Evolutionary conservation across 2,888 invertebrate species (phyloP), one percentile per base, ranked within the genome.

Genomic region (Mycogona germanica): DNA sequence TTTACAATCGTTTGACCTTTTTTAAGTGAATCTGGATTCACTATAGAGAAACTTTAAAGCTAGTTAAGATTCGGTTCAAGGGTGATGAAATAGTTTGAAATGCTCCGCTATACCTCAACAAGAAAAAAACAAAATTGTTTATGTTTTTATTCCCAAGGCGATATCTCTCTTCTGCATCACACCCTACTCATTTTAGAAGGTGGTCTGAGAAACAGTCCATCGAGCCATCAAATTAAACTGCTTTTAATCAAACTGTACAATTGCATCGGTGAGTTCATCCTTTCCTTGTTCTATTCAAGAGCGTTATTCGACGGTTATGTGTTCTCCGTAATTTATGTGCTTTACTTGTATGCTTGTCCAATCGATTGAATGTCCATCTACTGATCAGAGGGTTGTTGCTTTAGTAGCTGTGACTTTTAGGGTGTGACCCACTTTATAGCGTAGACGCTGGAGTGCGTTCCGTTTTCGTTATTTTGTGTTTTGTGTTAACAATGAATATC

Each of bases 171-270:
- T n/a, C 30, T 47, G 62, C 12, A 6, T 37, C 25, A 25, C 21
- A 25, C 38, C 12, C 25, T 53, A n/a, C 29, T 52, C 2, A 23
- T 32, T 30, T 70, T 91, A 57, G 86, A 89, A 64, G 75, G 79
- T 65, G 80, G 83, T 30, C 73, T 87, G 28, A 75, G 78, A 48
- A 76, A 79, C 62, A 91, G 89, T 63, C 85, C 87, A 0, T 81
- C 87, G 60, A 93, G 91, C 73, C 89, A 87, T 69, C 88, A 92
- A 67, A 79, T 85, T 14, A 93, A 93, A 70, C 73, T 95, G 61
- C 72, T 93, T 41, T 77, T 88, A 6, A 75, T 92, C 52, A 81
- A 83, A 62, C 76, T 87, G 21, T 93, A 92, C 68, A 84, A 87
- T 67, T 64, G 76, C 40, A 66, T 84, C 60, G 84, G 84, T 81